Conservation (phyloP, 2,113 vertebrate genomes). For the Actenoides hombroni region DNA sequence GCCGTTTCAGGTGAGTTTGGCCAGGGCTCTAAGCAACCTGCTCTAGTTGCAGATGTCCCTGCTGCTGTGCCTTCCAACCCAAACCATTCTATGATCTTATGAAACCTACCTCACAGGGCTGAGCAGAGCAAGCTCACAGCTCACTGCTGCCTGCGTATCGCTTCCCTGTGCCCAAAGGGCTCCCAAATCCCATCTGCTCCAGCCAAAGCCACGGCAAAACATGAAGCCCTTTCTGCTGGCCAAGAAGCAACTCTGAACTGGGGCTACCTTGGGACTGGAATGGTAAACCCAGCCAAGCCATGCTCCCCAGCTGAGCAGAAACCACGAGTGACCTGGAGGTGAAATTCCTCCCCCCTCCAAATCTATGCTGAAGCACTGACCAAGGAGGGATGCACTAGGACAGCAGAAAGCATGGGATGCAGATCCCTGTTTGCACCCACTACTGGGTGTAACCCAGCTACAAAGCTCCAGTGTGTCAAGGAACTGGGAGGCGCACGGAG, state of each 20-base stretch:
- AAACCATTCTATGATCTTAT: background rate
- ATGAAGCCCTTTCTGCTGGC: background rate
- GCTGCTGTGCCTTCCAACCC: background rate
- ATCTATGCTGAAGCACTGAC: rapidly evolving
- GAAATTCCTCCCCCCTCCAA: rapidly evolving
- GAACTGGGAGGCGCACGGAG: rapidly evolving
- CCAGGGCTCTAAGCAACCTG: background rate
- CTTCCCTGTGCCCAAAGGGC: too few species aligned
- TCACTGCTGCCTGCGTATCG: background rate
- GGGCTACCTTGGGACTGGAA: background rate
- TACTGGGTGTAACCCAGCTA: rapidly evolving
- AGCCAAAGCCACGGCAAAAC: rapidly evolving
- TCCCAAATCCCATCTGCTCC: background rate
- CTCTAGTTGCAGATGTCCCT: background rate
- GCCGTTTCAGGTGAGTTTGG: too few species aligned
- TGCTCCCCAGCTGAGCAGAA: background rate
- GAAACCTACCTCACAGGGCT: background rate
- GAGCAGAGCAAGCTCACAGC: background rate
- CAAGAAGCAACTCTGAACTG: background rate
- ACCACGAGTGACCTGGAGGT: background rate
- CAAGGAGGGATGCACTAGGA: background rate
- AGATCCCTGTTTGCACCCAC: background rate
- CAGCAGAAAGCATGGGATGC: background rate
- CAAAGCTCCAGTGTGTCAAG: rapidly evolving
- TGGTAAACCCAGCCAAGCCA: rapidly evolving